These are phyloP conservation scores for Plagiodera versicolora DNA, from an alignment of 2,888 invertebrate genomes.

Conservation along the genomic window DNA sequence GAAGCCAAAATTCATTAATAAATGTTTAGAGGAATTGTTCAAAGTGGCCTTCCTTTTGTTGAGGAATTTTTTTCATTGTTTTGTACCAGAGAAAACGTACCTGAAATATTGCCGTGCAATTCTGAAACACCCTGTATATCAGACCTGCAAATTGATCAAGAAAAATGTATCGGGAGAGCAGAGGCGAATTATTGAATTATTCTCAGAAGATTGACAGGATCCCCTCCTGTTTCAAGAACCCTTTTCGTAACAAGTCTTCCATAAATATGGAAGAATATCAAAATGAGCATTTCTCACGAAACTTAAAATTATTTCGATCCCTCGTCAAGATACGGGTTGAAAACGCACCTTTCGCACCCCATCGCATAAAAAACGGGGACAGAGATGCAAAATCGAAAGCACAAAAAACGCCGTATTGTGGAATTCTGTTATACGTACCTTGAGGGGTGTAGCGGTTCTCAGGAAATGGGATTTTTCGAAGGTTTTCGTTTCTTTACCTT, in stretches of 20 bases:
- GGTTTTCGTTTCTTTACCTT: slow-evolving; percentile 37
- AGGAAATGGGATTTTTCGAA: slow-evolving; percentile 40
- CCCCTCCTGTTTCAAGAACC: too few relatives aligned
- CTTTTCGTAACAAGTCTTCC: too few relatives aligned
- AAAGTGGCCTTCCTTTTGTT: too few relatives aligned
- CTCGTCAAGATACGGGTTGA: slow-evolving; percentile 23
- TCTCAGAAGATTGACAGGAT: not conserved
- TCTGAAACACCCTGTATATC: too few relatives aligned
- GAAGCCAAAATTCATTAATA: too few relatives aligned
- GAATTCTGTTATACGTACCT: slow-evolving; percentile 16
- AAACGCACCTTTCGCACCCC: slow-evolving; percentile 25
- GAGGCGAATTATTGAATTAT: slow-evolving; percentile 13
- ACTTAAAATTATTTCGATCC: slow-evolving; percentile 29
- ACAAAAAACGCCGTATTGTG: slow-evolving; percentile 30
- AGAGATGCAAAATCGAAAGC: slow-evolving; percentile 34
- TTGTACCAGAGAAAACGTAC: too few relatives aligned
- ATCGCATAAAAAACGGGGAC: slow-evolving; percentile 33
- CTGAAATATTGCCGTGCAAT: too few relatives aligned
- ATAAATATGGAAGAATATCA: slow-evolving; percentile 20
- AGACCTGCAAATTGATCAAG: too few relatives aligned
- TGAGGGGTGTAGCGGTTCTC: slow-evolving; percentile 34
- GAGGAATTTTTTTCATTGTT: too few relatives aligned
- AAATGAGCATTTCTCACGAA: slow-evolving; percentile 30
- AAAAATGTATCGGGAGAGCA: too few relatives aligned
- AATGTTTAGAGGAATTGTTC: too few relatives aligned